Percentiles rank a stretch among this genome's conserved stretches.
Evolutionary conservation across 2,888 invertebrate species (phyloP).

Genomic region (Monochamus alternatus): DNA sequence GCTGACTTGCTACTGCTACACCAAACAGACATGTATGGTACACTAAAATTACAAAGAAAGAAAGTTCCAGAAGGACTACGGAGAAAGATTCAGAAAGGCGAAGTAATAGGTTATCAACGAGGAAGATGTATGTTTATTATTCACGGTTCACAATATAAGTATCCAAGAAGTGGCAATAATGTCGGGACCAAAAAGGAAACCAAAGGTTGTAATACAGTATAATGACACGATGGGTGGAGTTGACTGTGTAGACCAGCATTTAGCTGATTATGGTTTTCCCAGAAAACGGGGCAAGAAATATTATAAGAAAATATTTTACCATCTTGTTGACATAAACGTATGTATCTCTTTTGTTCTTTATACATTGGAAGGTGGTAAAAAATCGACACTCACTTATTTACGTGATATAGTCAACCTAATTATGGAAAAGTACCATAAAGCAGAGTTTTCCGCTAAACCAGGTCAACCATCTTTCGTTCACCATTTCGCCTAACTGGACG

Average conservation of each 20-base stretch:
- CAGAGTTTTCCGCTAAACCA: background rate
- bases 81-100: background rate
- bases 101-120: background rate
- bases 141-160: background rate
- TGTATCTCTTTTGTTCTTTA: background rate
- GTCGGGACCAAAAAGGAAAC: background rate
- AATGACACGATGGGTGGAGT: constrained; percentile 15
- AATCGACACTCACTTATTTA: background rate
- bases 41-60: constrained; percentile 12
- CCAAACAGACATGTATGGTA: constrained; percentile 31
- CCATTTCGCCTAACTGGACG: background rate
- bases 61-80: constrained; percentile 17
- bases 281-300: background rate
- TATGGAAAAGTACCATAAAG: too few relatives aligned
- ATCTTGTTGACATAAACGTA: background rate
- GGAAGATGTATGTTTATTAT: background rate
- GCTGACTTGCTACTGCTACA: constrained; percentile 26
- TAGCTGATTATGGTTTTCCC: background rate
- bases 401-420: background rate
- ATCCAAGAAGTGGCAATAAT: background rate
- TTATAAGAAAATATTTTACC: too few relatives aligned
- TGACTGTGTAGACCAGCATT: constrained; percentile 6
- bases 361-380: background rate
- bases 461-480: background rate
- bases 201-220: constrained; percentile 8